phyloP scores from a whole-genome alignment of 2,113 vertebrate species.

The Malurus alboscapulatus region DNA sequence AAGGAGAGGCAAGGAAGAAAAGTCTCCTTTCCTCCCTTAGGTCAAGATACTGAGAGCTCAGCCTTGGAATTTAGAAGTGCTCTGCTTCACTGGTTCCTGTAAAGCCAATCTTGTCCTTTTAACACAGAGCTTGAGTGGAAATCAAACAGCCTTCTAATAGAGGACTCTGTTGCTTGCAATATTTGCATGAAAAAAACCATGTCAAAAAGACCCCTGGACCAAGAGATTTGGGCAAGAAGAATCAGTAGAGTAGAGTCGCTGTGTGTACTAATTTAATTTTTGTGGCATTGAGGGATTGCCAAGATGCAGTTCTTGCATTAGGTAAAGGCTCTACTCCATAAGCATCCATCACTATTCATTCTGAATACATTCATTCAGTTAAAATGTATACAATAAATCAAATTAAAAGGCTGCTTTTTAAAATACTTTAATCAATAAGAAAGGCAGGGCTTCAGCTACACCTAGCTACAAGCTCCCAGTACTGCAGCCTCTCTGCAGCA shows the following conservation, averaged over 20 bases:
- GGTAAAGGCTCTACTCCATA: background rate
- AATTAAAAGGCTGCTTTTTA: background rate
- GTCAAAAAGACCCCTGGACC: background rate
- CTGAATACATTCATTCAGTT: background rate
- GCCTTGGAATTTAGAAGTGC: background rate
- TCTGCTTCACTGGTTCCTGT: background rate
- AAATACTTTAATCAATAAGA: background rate
- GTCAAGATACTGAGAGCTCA: background rate
- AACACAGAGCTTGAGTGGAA: background rate
- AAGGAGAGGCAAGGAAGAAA: background rate
- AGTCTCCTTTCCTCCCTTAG: background rate
- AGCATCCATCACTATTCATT: background rate
- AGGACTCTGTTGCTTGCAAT: background rate
- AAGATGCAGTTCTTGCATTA: background rate
- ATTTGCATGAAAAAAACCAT: background rate
- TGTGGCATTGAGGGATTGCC: background rate
- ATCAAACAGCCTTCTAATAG: background rate
- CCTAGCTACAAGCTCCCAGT: slow-evolving; percentile 49
- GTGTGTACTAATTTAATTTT: background rate
- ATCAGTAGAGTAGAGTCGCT: background rate
- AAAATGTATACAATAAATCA: background rate
- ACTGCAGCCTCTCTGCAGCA: background rate
- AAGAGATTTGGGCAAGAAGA: background rate
- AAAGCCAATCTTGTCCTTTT: background rate
- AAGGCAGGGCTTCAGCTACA: slow-evolving; percentile 56